These are phyloP conservation scores for Passerina amoena DNA, from an alignment of 2,113 vertebrate genomes.

Conservation along the genomic window DNA sequence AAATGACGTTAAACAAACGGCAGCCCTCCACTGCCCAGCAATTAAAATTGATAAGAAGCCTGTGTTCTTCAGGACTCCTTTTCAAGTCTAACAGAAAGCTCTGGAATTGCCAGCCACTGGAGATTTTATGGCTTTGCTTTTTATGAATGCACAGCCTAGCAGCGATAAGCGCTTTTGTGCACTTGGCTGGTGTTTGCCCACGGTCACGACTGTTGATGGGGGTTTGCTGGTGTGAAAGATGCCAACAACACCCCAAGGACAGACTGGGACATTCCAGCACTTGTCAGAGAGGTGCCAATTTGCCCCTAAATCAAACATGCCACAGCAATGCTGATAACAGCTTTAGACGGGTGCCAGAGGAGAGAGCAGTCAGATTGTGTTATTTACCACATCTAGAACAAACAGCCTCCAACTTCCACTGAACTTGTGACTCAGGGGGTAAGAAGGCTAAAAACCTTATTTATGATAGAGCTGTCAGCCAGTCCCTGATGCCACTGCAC, in stretches of 20 bases:
- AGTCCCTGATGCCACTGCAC: not conserved
- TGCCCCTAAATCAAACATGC: slow-evolving; percentile 44
- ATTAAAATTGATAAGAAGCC: slow-evolving; percentile 60
- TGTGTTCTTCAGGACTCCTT: slow-evolving; percentile 50
- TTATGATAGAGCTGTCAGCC: not conserved
- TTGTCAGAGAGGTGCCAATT: slow-evolving; percentile 59
- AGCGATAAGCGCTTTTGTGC: slow-evolving; percentile 62
- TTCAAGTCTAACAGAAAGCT: slow-evolving; percentile 44
- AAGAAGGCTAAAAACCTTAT: not conserved
- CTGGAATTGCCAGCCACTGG: slow-evolving; percentile 54
- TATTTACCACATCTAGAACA: not conserved
- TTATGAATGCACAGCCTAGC: slow-evolving; percentile 18
- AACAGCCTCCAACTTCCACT: not conserved
- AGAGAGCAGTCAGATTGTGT: not conserved
- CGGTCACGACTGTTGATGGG: slow-evolving; percentile 24
- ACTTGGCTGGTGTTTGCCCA: slow-evolving; percentile 64
- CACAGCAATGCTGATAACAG: slow-evolving; percentile 8
- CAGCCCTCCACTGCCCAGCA: slow-evolving; percentile 31
- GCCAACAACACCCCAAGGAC: slow-evolving; percentile 68
- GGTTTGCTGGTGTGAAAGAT: slow-evolving; percentile 56
- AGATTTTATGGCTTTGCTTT: slow-evolving; percentile 70
- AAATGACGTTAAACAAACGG: slow-evolving; percentile 8
- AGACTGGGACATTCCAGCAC: slow-evolving; percentile 71
- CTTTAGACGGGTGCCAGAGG: not conserved
- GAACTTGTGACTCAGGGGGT: not conserved